These are phyloP conservation scores for Archilochus colubris DNA, from an alignment of 2,113 vertebrate genomes.

Conservation along the genomic window DNA sequence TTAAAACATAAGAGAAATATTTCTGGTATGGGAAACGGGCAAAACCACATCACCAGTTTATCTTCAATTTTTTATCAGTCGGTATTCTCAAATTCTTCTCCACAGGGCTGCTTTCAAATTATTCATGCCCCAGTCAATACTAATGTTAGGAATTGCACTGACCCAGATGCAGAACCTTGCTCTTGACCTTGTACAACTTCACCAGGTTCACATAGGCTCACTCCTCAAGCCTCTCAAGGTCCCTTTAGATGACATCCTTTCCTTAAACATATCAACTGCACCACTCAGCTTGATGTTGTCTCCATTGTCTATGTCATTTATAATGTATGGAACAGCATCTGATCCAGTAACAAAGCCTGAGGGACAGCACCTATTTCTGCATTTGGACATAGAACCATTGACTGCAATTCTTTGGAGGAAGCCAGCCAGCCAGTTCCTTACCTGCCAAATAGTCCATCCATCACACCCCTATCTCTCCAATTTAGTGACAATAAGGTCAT, in stretches of 20 bases:
- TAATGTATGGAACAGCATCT: neutral
- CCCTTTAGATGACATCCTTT: neutral
- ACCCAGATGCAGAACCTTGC: neutral
- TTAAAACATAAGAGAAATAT: neutral
- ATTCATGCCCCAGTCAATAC: neutral
- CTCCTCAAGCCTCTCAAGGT: neutral
- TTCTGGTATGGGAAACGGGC: neutral
- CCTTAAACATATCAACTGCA: neutral
- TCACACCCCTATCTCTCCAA: neutral
- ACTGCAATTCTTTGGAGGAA: neutral
- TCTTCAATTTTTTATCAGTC: neutral
- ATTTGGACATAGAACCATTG: neutral
- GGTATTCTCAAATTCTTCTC: neutral
- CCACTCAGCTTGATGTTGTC: neutral
- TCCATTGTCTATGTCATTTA: neutral
- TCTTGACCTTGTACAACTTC: neutral
- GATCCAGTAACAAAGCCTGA: neutral
- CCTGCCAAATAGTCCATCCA: neutral
- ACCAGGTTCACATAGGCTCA: fast-evolving
- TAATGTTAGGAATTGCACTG: neutral
- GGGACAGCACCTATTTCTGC: fast-evolving
- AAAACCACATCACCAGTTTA: neutral
- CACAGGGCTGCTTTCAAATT: neutral
- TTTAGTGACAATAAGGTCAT: neutral
- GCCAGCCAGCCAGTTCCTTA: neutral